A percentile compares a stretch with the other conserved stretches of the same genome.
Evolutionary conservation across 2,113 vertebrate genomes (phyloP).

Genomic region (Hystrix brachyura): DNA sequence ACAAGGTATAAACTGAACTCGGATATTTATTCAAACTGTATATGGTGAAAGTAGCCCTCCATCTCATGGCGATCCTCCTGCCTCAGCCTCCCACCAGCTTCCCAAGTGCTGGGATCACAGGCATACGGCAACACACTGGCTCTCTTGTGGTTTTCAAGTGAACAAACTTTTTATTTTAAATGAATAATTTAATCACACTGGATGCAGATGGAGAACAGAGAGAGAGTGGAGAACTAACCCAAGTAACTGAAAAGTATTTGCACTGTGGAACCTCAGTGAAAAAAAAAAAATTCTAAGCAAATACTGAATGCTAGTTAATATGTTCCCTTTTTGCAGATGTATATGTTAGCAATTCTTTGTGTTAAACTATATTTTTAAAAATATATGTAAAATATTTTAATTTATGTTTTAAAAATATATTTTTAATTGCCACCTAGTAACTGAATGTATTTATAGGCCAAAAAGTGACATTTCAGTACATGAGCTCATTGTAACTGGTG

Average conservation of each 20-base stretch:
- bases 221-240: background rate
- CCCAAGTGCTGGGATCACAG: background rate
- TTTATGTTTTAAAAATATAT: background rate
- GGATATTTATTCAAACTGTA: background rate
- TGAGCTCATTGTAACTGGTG: background rate
- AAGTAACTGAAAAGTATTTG: background rate
- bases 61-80: background rate
- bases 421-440: background rate
- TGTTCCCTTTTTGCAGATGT: background rate
- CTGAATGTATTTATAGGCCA: background rate
- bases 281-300: background rate
- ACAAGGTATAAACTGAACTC: background rate
- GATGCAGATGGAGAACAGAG: background rate
- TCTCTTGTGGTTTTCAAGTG: background rate
- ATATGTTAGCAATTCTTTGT: background rate
- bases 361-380: background rate
- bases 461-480: background rate
- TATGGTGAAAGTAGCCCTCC: background rate
- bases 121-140: background rate
- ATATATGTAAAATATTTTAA: background rate
- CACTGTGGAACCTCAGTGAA: background rate
- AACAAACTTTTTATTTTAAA: background rate
- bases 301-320: background rate
- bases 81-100: background rate
- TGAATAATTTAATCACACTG: background rate